Evolutionary conservation across 2,888 invertebrate species (phyloP).

Genomic region (Cosmorhoe ocellata): DNA sequence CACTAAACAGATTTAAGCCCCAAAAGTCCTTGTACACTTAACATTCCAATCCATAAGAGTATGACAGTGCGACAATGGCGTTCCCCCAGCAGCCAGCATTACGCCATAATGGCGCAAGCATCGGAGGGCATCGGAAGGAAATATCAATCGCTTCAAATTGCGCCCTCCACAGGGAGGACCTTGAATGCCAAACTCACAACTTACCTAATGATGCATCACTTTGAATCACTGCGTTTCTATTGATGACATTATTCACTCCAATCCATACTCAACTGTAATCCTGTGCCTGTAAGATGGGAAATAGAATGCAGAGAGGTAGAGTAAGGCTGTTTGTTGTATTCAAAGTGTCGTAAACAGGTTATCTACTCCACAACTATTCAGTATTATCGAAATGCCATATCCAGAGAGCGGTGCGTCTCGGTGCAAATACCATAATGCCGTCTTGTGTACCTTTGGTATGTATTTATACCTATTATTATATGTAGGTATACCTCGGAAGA

Average conservation of each 20-base stretch:
- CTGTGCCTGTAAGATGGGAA: neutral
- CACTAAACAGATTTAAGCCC: neutral
- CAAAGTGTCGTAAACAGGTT: constrained; percentile 50
- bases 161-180: constrained; percentile 51
- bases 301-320: constrained; percentile 1
- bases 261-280: constrained; percentile 23
- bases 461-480: neutral
- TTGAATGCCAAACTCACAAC: constrained; percentile 64
- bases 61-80: constrained; percentile 27
- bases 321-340: constrained; percentile 23
- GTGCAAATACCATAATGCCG: constrained; percentile 19
- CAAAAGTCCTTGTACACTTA: constrained; percentile 1
- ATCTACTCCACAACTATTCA: constrained; percentile 51
- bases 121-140: constrained; percentile 50
- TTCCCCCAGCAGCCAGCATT: constrained; percentile 38
- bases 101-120: constrained; percentile 44
- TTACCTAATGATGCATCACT: constrained; percentile 60
- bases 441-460: constrained; percentile 6
- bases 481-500: too few relatives aligned
- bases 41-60: constrained; percentile 14
- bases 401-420: constrained; percentile 29
- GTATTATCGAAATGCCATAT: constrained; percentile 51
- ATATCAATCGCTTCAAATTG: constrained; percentile 62
- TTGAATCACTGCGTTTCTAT: constrained; percentile 51
- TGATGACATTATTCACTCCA: constrained; percentile 27